Percentiles rank a stretch among this genome's conserved stretches.
Conservation (phyloP, 2,113 vertebrate species). For the Daphoenositta chrysoptera region DNA sequence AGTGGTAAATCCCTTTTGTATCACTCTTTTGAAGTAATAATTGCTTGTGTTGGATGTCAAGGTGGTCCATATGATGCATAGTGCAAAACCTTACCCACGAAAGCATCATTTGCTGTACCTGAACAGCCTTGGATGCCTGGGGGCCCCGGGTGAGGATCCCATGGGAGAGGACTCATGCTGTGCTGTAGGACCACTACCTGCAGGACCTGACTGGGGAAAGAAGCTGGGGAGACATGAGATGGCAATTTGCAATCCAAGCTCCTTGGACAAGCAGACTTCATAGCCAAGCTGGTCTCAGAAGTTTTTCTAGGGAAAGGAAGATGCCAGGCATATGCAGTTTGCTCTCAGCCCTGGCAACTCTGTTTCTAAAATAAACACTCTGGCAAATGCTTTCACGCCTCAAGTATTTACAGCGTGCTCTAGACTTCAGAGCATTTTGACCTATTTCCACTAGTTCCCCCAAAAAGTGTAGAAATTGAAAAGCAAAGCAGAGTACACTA, state of each 20-base stretch:
- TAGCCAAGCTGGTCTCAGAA: not conserved
- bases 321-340: not conserved
- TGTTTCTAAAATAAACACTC: not conserved
- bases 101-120: not conserved
- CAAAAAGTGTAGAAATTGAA: not conserved
- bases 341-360: not conserved
- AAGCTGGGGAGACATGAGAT: not conserved
- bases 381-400: not conserved
- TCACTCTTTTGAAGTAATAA: not conserved
- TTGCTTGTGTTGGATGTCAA: not conserved
- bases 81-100: not conserved
- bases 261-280: not conserved
- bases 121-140: not conserved
- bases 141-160: not conserved
- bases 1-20: not conserved
- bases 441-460: not conserved
- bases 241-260: not conserved
- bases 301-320: not conserved
- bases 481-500: not conserved
- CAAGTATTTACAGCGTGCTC: not conserved
- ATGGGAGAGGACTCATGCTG: accelerated
- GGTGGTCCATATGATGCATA: not conserved
- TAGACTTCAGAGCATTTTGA: not conserved
- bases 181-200: not conserved
- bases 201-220: not conserved